Percentiles rank a stretch among this genome's conserved stretches.
Evolutionary conservation across 2,888 invertebrate species (phyloP).

Genomic region (Drosophila anceps): DNA sequence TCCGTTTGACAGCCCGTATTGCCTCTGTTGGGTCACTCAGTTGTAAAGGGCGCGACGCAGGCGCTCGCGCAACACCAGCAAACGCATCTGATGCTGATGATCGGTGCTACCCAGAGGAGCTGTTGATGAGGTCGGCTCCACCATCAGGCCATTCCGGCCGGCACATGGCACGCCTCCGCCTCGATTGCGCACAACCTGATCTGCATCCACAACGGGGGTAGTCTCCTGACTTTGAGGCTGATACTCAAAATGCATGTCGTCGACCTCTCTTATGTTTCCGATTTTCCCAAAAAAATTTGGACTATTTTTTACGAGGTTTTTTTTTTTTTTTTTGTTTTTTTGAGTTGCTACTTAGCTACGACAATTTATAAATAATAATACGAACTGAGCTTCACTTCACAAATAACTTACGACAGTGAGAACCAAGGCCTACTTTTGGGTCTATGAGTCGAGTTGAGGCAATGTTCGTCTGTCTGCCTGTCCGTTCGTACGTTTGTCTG

Average conservation of each 20-base stretch:
- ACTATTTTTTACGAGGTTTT: conserved; percentile 30
- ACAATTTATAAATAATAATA: conserved; percentile 7
- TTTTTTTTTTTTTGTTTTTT: conserved; percentile 2
- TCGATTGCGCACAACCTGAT: conserved; percentile 36
- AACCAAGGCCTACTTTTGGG: background rate
- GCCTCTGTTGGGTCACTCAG: conserved; percentile 10
- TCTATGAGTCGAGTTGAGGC: background rate
- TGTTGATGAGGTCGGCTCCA: conserved; percentile 15
- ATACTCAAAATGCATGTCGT: conserved; percentile 50
- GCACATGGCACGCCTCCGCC: conserved; percentile 49
- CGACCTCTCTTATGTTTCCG: conserved; percentile 6
- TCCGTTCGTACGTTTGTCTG: background rate
- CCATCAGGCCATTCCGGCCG: conserved; percentile 18
- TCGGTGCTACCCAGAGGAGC: conserved; percentile 33
- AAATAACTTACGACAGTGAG: background rate
- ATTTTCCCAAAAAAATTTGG: conserved; percentile 35
- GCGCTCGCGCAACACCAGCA: conserved; percentile 56
- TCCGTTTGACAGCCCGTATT: background rate
- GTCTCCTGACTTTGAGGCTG: conserved; percentile 19
- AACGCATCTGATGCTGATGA: conserved; percentile 57
- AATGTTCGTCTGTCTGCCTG: background rate
- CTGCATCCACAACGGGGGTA: background rate
- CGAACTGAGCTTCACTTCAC: background rate
- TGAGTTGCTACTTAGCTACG: background rate
- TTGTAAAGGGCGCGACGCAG: conserved; percentile 58